phyloP scores from a whole-genome alignment of 1,140 invertebrate genomes.

The Procambarus virginalis region DNA sequence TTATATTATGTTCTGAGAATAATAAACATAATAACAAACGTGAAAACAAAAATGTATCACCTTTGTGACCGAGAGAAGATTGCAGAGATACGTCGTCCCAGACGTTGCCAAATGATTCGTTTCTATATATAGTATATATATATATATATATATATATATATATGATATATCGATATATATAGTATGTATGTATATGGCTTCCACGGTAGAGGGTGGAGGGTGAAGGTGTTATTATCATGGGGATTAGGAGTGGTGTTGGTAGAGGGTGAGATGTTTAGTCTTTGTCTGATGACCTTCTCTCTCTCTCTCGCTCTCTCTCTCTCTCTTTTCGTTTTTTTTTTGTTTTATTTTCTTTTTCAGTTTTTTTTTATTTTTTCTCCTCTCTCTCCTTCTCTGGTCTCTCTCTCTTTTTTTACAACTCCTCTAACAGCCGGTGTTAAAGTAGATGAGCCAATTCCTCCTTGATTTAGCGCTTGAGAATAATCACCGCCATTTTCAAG shows the following conservation, averaged over 20 bases:
- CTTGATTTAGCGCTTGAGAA: not conserved
- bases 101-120: not conserved
- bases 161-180: no score
- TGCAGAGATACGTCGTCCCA: not conserved
- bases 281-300: not conserved
- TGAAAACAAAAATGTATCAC: not conserved
- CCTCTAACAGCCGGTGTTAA: not conserved
- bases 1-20: not conserved
- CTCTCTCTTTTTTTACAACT: conserved; percentile 1
- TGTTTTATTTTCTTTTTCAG: no score
- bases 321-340: no score
- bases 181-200: no score
- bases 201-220: no score
- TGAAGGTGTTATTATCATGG: not conserved
- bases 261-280: not conserved
- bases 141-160: no score
- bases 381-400: conserved; percentile 30
- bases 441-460: not conserved
- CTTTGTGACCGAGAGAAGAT: not conserved
- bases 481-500: not conserved
- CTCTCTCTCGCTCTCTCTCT: not conserved
- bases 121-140: no score
- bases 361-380: no score
- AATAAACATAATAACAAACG: not conserved
- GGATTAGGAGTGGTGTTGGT: no score